phyloP scores from a whole-genome alignment of 1,140 invertebrate genomes.

The Euwallacea fornicatus region DNA sequence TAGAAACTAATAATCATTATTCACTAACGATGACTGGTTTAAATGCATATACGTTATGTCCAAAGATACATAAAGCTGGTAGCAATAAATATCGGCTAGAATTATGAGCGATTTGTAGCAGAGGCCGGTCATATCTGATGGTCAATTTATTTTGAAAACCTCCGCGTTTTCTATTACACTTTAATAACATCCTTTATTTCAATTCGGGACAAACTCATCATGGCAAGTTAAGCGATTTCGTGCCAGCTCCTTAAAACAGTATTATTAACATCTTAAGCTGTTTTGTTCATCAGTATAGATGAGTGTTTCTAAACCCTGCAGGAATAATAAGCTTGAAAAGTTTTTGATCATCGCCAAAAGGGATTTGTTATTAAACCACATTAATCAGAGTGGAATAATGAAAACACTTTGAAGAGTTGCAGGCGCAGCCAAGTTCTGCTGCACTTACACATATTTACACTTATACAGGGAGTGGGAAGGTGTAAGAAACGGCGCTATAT shows the following conservation, averaged over 20 bases:
- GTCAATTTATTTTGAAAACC: constrained; percentile 5
- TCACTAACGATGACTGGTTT: constrained; percentile 24
- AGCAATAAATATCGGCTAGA: constrained; percentile 22
- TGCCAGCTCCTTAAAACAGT: background rate
- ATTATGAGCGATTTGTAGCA: constrained; percentile 23
- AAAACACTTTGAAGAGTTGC: background rate
- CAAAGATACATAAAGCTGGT: constrained; percentile 16
- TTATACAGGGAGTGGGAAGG: background rate
- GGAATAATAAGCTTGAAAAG: background rate
- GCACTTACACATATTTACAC: constrained; percentile 3
- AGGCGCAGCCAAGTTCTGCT: background rate
- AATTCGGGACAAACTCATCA: background rate
- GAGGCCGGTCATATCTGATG: constrained; percentile 1
- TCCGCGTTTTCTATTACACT: constrained; percentile 10
- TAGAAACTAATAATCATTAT: constrained; percentile 25
- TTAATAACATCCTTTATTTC: constrained; percentile 3
- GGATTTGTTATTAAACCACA: background rate
- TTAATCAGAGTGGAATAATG: background rate
- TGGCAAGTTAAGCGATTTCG: background rate
- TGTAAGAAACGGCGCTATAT: constrained; percentile 17
- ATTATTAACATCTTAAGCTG: background rate
- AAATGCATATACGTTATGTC: constrained; percentile 19
- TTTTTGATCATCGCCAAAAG: background rate
- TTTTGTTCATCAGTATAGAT: background rate
- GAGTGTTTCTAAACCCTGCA: background rate